Conservation (phyloP, 2,888 invertebrate genomes). For the Eueremaeus valkanovi region DNA sequence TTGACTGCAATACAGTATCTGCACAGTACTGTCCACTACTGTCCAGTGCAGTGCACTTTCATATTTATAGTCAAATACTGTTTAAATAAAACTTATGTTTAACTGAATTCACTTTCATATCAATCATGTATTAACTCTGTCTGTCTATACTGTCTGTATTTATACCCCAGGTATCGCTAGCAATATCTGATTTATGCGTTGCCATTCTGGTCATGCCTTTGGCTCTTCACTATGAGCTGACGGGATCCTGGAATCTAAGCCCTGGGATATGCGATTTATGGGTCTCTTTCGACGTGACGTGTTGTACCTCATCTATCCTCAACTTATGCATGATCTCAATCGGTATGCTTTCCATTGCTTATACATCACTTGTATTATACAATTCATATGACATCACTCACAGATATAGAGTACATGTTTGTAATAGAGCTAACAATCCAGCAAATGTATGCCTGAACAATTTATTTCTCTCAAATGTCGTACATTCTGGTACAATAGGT, state of each 20-base stretch:
- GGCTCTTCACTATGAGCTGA: conserved; percentile 53
- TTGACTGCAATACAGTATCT: no score
- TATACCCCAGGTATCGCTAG: conserved; percentile 54
- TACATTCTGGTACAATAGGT: no score
- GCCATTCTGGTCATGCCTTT: conserved; percentile 58
- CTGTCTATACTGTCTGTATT: no score
- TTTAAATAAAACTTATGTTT: not conserved
- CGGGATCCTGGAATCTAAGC: conserved; percentile 49
- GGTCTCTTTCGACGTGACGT: conserved; percentile 57
- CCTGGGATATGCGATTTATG: conserved; percentile 55
- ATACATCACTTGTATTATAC: not conserved
- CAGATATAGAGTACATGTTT: no score
- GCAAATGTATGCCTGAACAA: no score
- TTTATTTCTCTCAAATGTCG: no score
- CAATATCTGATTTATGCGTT: conserved; percentile 58
- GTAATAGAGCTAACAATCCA: no score
- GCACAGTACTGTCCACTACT: no score
- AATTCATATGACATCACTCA: no score
- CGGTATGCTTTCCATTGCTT: conserved; percentile 49
- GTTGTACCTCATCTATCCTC: conserved; percentile 58
- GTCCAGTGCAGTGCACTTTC: no score
- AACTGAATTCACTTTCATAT: not conserved
- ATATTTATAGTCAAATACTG: no score
- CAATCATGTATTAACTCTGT: no score
- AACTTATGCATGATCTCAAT: conserved; percentile 59